Percentiles rank a stretch among this genome's conserved stretches.
Evolutionary conservation across 2,113 vertebrate species (phyloP).

Genomic region (Notothenia rossii): DNA sequence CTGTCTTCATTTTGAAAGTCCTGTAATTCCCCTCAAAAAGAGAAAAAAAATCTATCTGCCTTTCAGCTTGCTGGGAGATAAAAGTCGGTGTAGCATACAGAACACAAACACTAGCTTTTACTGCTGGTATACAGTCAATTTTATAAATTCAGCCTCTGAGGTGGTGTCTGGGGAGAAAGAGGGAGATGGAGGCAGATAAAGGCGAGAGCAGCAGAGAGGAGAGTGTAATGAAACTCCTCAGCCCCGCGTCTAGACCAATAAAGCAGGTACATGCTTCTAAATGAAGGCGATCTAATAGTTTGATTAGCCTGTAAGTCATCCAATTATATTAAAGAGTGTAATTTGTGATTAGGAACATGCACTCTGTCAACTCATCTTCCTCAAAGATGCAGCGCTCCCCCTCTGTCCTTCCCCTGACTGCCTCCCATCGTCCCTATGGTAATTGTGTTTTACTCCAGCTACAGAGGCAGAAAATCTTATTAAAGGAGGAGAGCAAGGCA

Average conservation of each 20-base stretch:
- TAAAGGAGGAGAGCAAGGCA: constrained; percentile 68
- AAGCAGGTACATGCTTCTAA: constrained; percentile 63
- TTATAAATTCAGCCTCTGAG: constrained; percentile 50
- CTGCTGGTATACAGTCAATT: constrained; percentile 46
- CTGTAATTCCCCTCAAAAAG: constrained; percentile 19
- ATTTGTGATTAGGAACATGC: constrained; percentile 75
- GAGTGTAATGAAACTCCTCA: constrained; percentile 57
- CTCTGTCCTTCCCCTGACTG: constrained; percentile 21
- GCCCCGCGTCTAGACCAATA: constrained; percentile 51
- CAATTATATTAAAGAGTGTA: constrained; percentile 73
- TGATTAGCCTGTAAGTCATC: constrained; percentile 69
- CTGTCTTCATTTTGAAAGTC: constrained; percentile 49
- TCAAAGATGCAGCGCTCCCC: constrained; percentile 23
- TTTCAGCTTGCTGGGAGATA: constrained; percentile 52
- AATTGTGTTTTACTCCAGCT: constrained; percentile 79
- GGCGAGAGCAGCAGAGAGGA: constrained; percentile 34
- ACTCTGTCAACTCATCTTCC: constrained; percentile 66
- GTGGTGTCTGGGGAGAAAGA: constrained; percentile 44
- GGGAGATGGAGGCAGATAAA: constrained; percentile 58
- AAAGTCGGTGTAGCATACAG: constrained; percentile 35
- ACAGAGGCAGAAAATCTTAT: constrained; percentile 81
- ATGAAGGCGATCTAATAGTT: constrained; percentile 60
- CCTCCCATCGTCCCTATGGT: constrained; percentile 70
- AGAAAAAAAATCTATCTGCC: background rate
- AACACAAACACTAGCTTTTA: constrained; percentile 43